Conservation (phyloP, 2,888 invertebrate species). For the Drosophila conformis region DNA sequence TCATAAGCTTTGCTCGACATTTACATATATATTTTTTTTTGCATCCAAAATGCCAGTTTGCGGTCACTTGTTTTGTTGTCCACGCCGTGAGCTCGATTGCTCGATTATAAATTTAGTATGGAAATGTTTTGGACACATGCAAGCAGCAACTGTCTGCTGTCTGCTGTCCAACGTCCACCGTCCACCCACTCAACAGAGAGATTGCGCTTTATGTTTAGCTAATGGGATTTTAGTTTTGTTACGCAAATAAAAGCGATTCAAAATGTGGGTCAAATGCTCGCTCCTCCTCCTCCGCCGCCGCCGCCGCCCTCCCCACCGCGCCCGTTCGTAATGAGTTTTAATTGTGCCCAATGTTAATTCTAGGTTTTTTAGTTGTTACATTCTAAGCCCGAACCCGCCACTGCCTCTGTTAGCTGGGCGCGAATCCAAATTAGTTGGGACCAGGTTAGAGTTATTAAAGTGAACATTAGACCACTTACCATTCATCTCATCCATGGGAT, state of each 20-base stretch:
- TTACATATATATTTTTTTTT: neutral
- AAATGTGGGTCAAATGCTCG: conserved; percentile 76
- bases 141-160: conserved; percentile 14
- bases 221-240: conserved; percentile 77
- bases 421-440: conserved; percentile 68
- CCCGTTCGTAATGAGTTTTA: conserved; percentile 68
- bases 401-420: conserved; percentile 35
- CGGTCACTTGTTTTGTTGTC: conserved; percentile 40
- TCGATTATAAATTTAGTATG: conserved; percentile 34
- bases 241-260: conserved; percentile 67
- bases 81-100: conserved; percentile 32
- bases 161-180: conserved; percentile 11
- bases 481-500: conserved; percentile 74
- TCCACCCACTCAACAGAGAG: conserved; percentile 51
- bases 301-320: neutral
- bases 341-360: conserved; percentile 68
- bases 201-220: conserved; percentile 65
- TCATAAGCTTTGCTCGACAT: conserved; percentile 38
- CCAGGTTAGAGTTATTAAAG: conserved; percentile 3
- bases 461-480: conserved; percentile 59
- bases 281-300: neutral
- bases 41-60: conserved; percentile 29
- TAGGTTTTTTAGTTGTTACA: conserved; percentile 45
- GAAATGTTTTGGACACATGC: conserved; percentile 48
- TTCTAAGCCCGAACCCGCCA: conserved; percentile 26